Conservation (phyloP, 2,888 invertebrate species). For the Ectobius pallidus region DNA sequence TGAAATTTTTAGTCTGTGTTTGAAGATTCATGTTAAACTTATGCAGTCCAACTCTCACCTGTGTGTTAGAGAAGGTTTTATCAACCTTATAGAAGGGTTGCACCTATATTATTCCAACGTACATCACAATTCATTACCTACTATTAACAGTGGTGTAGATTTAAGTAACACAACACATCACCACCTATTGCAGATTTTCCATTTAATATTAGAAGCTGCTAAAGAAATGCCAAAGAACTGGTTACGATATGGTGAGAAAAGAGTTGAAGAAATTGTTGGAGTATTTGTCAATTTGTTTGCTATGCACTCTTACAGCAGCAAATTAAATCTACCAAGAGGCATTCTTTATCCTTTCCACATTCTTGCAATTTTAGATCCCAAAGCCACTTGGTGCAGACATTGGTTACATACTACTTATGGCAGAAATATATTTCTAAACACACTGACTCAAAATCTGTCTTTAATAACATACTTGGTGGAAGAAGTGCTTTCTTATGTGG, state of each 20-base stretch:
- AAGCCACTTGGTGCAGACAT: constrained; percentile 34
- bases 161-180: constrained; percentile 13
- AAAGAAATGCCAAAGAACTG: constrained; percentile 36
- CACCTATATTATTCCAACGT: constrained; percentile 24
- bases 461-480: constrained; percentile 23
- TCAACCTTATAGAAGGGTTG: constrained; percentile 34
- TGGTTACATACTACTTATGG: constrained; percentile 36
- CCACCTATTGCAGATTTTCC: constrained; percentile 24
- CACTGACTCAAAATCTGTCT: constrained; percentile 2
- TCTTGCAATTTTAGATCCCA: constrained; percentile 38
- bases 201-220: constrained; percentile 34
- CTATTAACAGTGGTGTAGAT: constrained; percentile 23
- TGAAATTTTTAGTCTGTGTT: constrained; percentile 34
- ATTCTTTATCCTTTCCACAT: constrained; percentile 35
- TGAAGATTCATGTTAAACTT: constrained; percentile 40
- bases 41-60: constrained; percentile 22
- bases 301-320: constrained; percentile 24
- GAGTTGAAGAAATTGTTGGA: constrained; percentile 33
- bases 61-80: constrained; percentile 38
- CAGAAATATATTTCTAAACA: constrained; percentile 28
- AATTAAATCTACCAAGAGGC: not conserved
- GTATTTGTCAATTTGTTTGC: constrained; percentile 34
- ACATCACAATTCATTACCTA: constrained; percentile 19
- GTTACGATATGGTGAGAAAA: constrained; percentile 34
- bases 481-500: not conserved